Evolutionary conservation across 2,797 vertebrate genomes (phyloP), one percentile per base, ranked within the genome.

Genomic region (Hafferia zeledoni): DNA sequence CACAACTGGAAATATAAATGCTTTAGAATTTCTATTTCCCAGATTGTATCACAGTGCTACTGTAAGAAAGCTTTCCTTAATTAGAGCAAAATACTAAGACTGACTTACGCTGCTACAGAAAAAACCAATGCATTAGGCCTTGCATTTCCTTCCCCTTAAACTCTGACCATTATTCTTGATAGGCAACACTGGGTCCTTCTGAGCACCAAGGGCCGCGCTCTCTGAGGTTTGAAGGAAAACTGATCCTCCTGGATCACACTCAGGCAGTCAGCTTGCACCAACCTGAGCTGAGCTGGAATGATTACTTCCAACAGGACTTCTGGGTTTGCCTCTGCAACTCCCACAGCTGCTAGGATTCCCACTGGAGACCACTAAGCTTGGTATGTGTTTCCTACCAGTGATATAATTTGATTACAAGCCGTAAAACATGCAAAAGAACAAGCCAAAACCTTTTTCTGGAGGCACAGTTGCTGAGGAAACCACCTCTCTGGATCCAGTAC

Each of bases 391-490:
- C 61, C 47, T 81, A 47, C 39, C 17, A 52, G 35, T 31, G 44
- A 41, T 53, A 60, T 12, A 1, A 56, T 89, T 93, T 87, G 31
- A 50, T 89, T 76, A 70, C 41, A 49, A 53, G 31, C 17, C 39
- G 31, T 35, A 78, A 93, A 90, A 84, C 84, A 46, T 7, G 7
- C 25, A 65, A 76, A 43, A 83, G 52, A 80, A 75, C 16, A 91
- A 95, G 44, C 43, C 41, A 46, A 94, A 94, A 72, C 49, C 69
- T 87, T 94, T 63, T 89, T 49, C 61, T 79, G 53, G 53, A 87
- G 56, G 50, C 50, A 43, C 14, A 71, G 87, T 80, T 97, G 43
- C 90, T 91, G 91, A 89, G 85, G 90, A 92, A 96, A 96, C 72
- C 55, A 79, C 63, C 75, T 90, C n/a, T 19, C 71, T 76, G 20